Evolutionary conservation across 2,797 vertebrate species (phyloP), one percentile per base, ranked within the genome.

Genomic region (Microctenopoma lineatum): DNA sequence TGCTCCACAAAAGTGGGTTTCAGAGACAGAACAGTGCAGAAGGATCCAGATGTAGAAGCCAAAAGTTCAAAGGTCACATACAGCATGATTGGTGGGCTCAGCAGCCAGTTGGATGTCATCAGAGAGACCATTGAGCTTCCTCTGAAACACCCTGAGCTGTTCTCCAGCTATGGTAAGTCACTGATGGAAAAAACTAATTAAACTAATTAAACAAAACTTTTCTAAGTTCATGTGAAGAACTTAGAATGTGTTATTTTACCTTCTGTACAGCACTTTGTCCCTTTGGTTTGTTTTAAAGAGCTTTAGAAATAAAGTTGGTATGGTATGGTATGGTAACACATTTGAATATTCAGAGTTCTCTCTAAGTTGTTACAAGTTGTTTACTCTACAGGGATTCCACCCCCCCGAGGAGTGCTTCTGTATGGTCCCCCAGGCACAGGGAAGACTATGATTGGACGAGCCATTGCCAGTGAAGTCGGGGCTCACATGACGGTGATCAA

Each of bases 361-460:
- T 32, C 5, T 7, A 32, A 7, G 29, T 7, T 32, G 29, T 32
- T 42, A 42, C 15, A 42, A n/a, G 5, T 0, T 25, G 10, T 58
- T 58, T 65, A 87, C 4, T 32, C 0, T 72, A 15, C 86, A 99
- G 97, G 97, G 61, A 96, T 99, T 83, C 83, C 95, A 3, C 94
- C 97, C 44, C 96, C 98, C 5, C 86, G 97, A 81, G 98, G 98
- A 42, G 93, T 99, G 7, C 92, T 99, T 1, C 88, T 99, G 0
- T 96, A 96, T 2, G 98, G 98, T 0, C 97, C 98, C 13, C 97
- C 98, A 0, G 98, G 98, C 45, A 98, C 98, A 0, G 98, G 98
- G 38, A 99, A 99, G 87, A 99, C 98, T 0, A 93, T 99, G 96
- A 97, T 99, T 70, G 98, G 95, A 70, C 95, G 94, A 88, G 97